phyloP scores from a whole-genome alignment of 2,113 vertebrate species.

The Jaculus jaculus region DNA sequence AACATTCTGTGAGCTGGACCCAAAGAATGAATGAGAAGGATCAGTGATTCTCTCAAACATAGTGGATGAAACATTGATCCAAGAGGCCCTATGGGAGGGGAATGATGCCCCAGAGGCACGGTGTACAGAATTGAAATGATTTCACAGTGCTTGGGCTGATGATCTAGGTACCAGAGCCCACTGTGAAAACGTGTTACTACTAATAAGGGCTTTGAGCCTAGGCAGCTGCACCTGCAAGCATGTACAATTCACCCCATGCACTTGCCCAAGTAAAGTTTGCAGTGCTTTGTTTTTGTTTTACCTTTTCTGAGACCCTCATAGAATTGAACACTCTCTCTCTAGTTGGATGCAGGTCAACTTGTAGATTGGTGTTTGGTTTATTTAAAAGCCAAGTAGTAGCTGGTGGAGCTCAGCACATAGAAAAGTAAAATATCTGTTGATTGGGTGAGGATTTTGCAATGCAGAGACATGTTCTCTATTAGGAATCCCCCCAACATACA shows the following conservation, averaged over 20 bases:
- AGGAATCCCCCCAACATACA: neutral
- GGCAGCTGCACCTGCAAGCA: neutral
- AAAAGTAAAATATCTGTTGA: neutral
- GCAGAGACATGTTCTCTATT: neutral
- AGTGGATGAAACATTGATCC: conserved; percentile 56
- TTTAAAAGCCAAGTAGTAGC: neutral
- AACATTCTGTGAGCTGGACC: conserved; percentile 48
- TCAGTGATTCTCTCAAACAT: conserved; percentile 6
- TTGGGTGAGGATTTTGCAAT: neutral
- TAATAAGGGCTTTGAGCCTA: neutral
- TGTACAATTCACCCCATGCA: fast-evolving
- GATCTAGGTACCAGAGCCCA: neutral
- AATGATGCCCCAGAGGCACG: neutral
- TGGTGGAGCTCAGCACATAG: too few relatives aligned
- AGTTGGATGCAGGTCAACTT: neutral
- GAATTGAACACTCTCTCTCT: neutral
- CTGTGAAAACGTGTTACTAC: neutral
- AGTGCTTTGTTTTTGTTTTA: neutral
- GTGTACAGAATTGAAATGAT: conserved; percentile 49
- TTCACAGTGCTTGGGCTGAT: conserved; percentile 27
- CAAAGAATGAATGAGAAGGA: conserved; percentile 28
- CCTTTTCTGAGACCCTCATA: neutral
- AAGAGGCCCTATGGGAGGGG: neutral
- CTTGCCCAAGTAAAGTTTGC: neutral
- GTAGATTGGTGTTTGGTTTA: neutral